These are phyloP conservation scores for Enteromius fasciolatus DNA, from an alignment of 2,797 vertebrate genomes.

Conservation along the genomic window DNA sequence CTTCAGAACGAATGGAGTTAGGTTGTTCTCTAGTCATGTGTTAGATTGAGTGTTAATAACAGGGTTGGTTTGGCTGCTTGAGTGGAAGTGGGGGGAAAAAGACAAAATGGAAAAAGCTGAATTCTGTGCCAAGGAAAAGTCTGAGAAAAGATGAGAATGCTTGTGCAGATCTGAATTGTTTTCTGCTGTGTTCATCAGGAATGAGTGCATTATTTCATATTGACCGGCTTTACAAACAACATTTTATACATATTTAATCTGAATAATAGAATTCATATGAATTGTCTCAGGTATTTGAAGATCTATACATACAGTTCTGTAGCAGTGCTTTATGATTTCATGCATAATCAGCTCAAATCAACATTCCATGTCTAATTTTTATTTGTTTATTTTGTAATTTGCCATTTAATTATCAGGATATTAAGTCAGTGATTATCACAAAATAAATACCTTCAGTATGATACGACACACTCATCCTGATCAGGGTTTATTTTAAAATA, in stretches of 20 bases:
- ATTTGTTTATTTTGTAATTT: neutral
- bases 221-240: too few species aligned
- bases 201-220: neutral
- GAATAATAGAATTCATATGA: neutral
- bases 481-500: neutral
- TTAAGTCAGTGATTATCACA: neutral
- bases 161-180: slow-evolving; percentile 16
- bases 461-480: neutral
- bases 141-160: too few species aligned
- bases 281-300: neutral
- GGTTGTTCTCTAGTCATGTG: slow-evolving; percentile 60
- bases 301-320: neutral
- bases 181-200: neutral
- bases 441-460: neutral
- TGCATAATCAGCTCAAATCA: neutral
- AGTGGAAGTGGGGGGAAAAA: slow-evolving; percentile 62
- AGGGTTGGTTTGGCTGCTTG: slow-evolving; percentile 70
- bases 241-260: neutral
- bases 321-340: neutral
- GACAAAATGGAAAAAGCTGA: too few species aligned
- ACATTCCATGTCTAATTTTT: too few species aligned
- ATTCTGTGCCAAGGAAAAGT: too few species aligned
- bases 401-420: neutral
- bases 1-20: neutral
- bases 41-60: slow-evolving; percentile 74